Conservation (phyloP, 2,797 vertebrate species). For the Acropternis orthonyx region DNA sequence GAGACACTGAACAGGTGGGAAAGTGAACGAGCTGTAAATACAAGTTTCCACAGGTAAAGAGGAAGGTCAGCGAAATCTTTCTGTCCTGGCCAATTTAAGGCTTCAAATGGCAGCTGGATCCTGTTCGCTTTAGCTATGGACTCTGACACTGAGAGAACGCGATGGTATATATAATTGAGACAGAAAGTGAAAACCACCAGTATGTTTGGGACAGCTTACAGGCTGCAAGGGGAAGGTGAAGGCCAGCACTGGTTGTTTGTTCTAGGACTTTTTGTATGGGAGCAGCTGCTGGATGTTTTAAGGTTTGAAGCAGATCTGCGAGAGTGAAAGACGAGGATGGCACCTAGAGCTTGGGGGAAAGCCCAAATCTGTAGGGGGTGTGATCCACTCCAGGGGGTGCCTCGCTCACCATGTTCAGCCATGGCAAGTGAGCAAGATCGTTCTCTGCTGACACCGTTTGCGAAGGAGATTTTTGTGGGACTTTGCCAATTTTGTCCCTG, state of each 20-base stretch:
- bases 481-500: not conserved
- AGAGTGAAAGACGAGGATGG: not conserved
- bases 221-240: not conserved
- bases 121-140: not conserved
- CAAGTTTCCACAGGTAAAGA: not conserved
- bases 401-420: no score
- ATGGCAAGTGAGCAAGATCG: not conserved
- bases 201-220: not conserved
- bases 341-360: not conserved
- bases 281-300: not conserved
- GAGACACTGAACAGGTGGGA: not conserved
- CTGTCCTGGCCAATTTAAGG: not conserved
- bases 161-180: not conserved
- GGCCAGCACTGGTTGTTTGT: not conserved
- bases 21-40: not conserved
- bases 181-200: not conserved
- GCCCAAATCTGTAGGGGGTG: rapidly evolving
- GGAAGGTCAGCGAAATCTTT: not conserved
- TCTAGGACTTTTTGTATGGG: not conserved
- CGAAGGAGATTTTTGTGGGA: not conserved
- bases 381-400: rapidly evolving
- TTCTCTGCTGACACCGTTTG: not conserved
- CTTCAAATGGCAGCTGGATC: not conserved
- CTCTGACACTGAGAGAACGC: not conserved
- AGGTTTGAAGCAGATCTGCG: not conserved